Percentiles rank a stretch among this genome's conserved stretches.
Evolutionary conservation across 2,888 invertebrate species (phyloP).

Genomic region (Dendrolimus houi): DNA sequence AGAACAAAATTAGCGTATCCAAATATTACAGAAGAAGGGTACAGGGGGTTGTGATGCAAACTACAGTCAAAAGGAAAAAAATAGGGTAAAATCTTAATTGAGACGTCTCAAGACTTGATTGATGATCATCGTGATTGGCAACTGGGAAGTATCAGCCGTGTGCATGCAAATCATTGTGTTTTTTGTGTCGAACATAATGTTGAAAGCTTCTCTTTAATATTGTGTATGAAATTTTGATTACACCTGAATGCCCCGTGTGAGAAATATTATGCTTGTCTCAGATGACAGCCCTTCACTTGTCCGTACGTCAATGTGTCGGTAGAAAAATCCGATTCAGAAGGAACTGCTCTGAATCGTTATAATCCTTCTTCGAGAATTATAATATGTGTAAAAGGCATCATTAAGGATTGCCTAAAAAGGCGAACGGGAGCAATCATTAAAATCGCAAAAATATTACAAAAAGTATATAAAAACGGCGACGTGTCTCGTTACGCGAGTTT

Average conservation of each 20-base stretch:
- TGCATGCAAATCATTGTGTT: conserved; percentile 45
- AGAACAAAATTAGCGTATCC: too few relatives aligned
- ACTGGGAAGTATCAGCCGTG: conserved; percentile 43
- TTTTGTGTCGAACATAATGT: neutral
- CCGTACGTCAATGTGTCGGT: conserved; percentile 26
- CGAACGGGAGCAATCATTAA: conserved; percentile 71
- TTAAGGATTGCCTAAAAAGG: conserved; percentile 72
- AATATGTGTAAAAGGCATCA: conserved; percentile 70
- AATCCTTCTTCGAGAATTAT: conserved; percentile 60
- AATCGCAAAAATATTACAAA: conserved; percentile 64
- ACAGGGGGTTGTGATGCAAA: neutral
- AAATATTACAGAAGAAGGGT: neutral
- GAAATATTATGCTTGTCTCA: conserved; percentile 52
- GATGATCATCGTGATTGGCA: conserved; percentile 62
- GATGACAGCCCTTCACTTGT: conserved; percentile 70
- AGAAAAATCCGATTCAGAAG: conserved; percentile 40
- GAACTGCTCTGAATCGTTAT: conserved; percentile 57
- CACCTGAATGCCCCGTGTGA: conserved; percentile 51
- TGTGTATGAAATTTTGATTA: conserved; percentile 48
- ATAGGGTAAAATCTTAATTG: conserved; percentile 61
- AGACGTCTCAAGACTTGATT: conserved; percentile 68
- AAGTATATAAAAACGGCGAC: conserved; percentile 57
- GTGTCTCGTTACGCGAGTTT: conserved; percentile 67
- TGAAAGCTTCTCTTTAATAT: conserved; percentile 34
- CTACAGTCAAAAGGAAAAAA: conserved; percentile 14